A percentile compares a stretch with the other conserved stretches of the same genome.
These are phyloP conservation scores for Plecotus auritus DNA, from an alignment of 2,113 vertebrate genomes.

Conservation along the genomic window DNA sequence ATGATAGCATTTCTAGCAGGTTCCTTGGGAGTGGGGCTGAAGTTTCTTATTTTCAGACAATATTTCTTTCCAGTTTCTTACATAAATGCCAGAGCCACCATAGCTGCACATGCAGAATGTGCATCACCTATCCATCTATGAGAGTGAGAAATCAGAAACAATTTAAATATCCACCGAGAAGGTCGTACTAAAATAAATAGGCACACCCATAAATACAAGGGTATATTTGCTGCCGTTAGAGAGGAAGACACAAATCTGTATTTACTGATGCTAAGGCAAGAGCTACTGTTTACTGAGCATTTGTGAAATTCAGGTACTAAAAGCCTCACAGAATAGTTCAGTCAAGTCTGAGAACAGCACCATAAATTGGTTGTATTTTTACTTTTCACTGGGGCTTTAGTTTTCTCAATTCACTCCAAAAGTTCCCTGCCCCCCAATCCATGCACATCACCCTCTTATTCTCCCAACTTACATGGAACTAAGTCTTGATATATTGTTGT, in stretches of 20 bases:
- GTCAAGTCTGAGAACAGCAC: not conserved
- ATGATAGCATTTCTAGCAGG: not conserved
- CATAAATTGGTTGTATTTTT: not conserved
- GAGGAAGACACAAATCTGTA: not conserved
- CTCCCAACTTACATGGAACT: not conserved
- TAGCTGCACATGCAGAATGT: rapidly evolving
- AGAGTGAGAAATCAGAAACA: not conserved
- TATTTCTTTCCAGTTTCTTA: not conserved
- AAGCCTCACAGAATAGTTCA: not conserved
- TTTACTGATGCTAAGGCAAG: not conserved
- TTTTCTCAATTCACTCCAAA: not conserved
- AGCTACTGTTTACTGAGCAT: not conserved
- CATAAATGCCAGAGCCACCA: not conserved
- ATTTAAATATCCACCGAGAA: not conserved
- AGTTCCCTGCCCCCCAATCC: not conserved
- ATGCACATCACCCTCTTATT: not conserved
- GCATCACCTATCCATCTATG: not conserved
- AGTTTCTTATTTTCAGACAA: conserved; percentile 8
- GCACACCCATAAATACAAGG: not conserved
- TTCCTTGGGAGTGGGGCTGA: not conserved
- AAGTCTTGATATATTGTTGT: not conserved
- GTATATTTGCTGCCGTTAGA: not conserved
- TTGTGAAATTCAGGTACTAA: not conserved
- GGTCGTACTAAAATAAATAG: not conserved
- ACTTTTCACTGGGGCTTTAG: not conserved